A percentile compares a stretch with the other conserved stretches of the same genome.
These are phyloP conservation scores for Zhengitettix transpicula DNA, from an alignment of 2,888 invertebrate genomes.

Conservation along the genomic window DNA sequence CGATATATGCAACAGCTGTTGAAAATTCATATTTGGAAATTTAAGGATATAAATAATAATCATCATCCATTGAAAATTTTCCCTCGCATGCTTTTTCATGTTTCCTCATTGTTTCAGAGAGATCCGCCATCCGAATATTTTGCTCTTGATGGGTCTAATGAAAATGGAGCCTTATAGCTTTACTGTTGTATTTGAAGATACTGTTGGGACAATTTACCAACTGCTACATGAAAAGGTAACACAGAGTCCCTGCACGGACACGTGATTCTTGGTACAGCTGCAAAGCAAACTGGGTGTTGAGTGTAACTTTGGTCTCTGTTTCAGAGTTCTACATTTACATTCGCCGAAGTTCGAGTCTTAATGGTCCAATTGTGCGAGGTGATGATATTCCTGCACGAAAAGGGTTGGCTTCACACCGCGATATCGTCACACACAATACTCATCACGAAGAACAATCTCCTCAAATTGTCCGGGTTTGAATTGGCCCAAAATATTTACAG, in stretches of 20 bases:
- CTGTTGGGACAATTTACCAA: not conserved
- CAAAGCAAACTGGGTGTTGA: not conserved
- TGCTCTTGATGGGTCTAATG: not conserved
- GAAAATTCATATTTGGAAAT: too few species aligned
- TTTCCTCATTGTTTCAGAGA: not conserved
- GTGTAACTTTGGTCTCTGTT: not conserved
- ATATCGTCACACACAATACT: not conserved
- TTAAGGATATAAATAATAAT: too few species aligned
- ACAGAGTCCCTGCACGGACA: too few species aligned
- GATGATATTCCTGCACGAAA: not conserved
- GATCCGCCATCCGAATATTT: not conserved
- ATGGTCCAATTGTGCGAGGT: not conserved
- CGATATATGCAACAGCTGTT: too few species aligned
- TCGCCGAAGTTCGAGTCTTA: not conserved
- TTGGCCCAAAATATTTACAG: not conserved
- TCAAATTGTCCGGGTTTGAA: not conserved
- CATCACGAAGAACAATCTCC: not conserved
- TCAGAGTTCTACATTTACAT: not conserved
- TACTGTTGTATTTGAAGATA: not conserved
- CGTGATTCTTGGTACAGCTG: not conserved
- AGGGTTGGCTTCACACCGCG: not conserved
- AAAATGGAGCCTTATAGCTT: not conserved
- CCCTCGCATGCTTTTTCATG: too few species aligned
- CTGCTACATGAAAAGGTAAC: not conserved
- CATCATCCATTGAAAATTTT: too few species aligned